Percentiles rank a stretch among this genome's conserved stretches.
Evolutionary conservation across 2,888 invertebrate genomes (phyloP).

Genomic region (Agrotis puta): DNA sequence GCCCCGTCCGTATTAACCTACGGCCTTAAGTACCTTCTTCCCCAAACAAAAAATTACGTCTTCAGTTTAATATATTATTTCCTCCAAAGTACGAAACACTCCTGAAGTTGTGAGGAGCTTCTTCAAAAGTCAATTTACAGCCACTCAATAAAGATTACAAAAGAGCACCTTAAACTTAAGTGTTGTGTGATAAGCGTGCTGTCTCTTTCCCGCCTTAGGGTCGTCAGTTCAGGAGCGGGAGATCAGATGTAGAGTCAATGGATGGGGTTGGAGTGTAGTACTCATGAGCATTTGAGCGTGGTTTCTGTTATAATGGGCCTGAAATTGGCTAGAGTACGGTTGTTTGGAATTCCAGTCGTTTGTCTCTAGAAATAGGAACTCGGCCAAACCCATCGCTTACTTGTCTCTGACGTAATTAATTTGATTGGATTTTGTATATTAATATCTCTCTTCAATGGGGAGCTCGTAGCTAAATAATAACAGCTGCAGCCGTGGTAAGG

Average conservation of each 20-base stretch:
- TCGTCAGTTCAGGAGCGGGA: conserved; percentile 65
- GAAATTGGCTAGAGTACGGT: background rate
- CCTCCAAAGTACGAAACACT: conserved; percentile 55
- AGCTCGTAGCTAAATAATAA: no score
- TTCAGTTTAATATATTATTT: conserved; percentile 54
- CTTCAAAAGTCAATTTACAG: conserved; percentile 77
- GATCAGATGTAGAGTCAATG: conserved; percentile 55
- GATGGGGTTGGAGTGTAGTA: conserved; percentile 48
- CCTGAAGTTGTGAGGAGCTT: conserved; percentile 59
- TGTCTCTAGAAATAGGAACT: background rate
- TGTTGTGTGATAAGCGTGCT: conserved; percentile 74
- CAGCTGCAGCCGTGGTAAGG: no score
- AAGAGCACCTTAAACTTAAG: conserved; percentile 75
- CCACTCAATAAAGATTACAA: conserved; percentile 79
- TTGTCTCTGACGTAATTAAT: no score
- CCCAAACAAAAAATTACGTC: conserved; percentile 58
- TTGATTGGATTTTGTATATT: no score
- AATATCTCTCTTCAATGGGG: no score
- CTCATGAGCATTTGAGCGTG: conserved; percentile 5
- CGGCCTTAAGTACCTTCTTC: conserved; percentile 44
- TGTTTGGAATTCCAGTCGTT: background rate
- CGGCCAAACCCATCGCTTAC: no score
- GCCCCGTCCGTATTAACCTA: no score
- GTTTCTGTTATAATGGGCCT: background rate
- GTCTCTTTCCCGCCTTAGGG: conserved; percentile 71